These are phyloP conservation scores for Chlorops oryzae DNA, from an alignment of 1,140 invertebrate species.

Conservation along the genomic window DNA sequence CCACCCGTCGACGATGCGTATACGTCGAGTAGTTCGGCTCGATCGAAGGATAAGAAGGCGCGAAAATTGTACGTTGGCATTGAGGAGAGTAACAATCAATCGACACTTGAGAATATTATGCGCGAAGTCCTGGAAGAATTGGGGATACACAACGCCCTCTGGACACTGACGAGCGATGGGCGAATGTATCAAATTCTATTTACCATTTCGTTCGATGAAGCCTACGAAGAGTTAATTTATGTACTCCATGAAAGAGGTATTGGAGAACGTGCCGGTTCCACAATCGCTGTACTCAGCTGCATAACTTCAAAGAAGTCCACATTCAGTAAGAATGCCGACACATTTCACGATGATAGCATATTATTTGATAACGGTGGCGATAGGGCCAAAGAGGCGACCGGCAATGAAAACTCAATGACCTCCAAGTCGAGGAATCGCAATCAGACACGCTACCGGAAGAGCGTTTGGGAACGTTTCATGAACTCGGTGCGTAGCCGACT, in stretches of 20 bases:
- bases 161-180: conserved; percentile 21
- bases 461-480: conserved; percentile 53
- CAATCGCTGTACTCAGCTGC: conserved; percentile 43
- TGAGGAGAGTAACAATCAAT: no score
- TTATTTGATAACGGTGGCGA: no score
- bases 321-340: background rate
- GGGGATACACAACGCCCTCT: conserved; percentile 27
- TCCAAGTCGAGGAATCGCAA: background rate
- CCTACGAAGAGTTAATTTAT: conserved; percentile 43
- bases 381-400: no score
- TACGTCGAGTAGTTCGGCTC: no score
- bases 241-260: conserved; percentile 43
- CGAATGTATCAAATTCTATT: conserved; percentile 32
- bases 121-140: conserved; percentile 18
- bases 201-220: conserved; percentile 35
- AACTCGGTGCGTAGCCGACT: conserved; percentile 57
- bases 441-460: no score
- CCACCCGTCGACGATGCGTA: no score
- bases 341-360: no score
- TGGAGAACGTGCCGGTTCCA: conserved; percentile 39
- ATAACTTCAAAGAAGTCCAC: conserved; percentile 17
- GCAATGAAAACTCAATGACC: no score
- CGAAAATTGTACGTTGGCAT: no score
- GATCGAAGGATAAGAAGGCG: no score
- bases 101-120: conserved; percentile 23